These are phyloP conservation scores for Spatulosminthurus flaviceps DNA, from an alignment of 2,888 invertebrate species.

Conservation along the genomic window DNA sequence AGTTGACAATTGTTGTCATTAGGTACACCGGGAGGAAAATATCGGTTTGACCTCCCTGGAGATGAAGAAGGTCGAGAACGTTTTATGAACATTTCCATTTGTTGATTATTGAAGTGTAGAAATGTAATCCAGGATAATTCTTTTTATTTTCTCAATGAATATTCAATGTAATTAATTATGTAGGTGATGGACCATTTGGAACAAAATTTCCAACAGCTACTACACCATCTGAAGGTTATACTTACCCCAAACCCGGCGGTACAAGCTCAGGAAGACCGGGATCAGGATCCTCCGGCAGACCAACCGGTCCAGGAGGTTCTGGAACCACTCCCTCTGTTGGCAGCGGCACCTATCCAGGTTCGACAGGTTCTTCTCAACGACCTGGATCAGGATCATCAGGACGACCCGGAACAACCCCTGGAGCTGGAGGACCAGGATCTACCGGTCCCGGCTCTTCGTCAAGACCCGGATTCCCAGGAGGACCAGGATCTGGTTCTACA, in stretches of 20 bases:
- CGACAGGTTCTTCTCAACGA: not conserved
- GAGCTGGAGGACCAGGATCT: conserved; percentile 17
- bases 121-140: not conserved
- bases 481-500: conserved; percentile 14
- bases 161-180: not conserved
- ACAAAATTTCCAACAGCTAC: conserved; percentile 36
- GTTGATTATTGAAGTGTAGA: not conserved
- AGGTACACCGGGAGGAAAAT: conserved; percentile 12
- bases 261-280: not conserved
- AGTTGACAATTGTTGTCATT: conserved; percentile 24
- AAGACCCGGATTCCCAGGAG: not conserved
- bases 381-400: not conserved
- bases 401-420: conserved; percentile 28
- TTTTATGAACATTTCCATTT: conserved; percentile 11
- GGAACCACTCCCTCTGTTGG: not conserved
- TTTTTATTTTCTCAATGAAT: not conserved
- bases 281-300: conserved; percentile 23
- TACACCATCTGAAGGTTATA: conserved; percentile 39
- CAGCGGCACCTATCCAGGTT: not conserved
- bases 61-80: conserved; percentile 12
- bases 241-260: conserved; percentile 31
- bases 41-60: conserved; percentile 18
- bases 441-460: not conserved
- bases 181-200: conserved; percentile 23
- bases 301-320: conserved; percentile 18